phyloP scores from a whole-genome alignment of 2,113 vertebrate species.

The Agapornis roseicollis region DNA sequence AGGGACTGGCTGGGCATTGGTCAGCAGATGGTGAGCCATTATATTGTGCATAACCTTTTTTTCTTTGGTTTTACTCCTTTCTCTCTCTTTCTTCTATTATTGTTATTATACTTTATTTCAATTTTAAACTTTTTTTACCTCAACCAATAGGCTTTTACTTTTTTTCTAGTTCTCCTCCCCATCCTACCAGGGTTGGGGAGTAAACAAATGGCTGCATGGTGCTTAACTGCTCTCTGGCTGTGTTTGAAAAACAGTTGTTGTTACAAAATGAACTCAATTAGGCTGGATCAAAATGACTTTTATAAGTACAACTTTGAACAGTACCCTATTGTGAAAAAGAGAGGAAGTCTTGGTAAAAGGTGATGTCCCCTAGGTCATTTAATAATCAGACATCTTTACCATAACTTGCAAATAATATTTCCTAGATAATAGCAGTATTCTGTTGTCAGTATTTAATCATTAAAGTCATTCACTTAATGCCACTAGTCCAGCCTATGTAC shows the following conservation, averaged over 20 bases:
- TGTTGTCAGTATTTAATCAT: not conserved
- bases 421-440: not conserved
- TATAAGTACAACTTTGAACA: not conserved
- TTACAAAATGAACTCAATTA: not conserved
- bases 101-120: not conserved
- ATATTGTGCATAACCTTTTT: not conserved
- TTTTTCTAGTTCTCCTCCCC: not conserved
- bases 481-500: not conserved
- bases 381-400: not conserved
- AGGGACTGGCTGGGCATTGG: not conserved
- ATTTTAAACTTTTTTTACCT: not conserved
- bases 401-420: not conserved
- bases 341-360: not conserved
- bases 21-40: not conserved
- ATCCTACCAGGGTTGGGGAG: not conserved
- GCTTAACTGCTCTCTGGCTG: not conserved
- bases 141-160: not conserved
- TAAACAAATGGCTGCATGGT: not conserved
- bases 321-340: not conserved
- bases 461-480: not conserved
- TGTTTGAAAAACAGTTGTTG: not conserved
- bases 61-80: not conserved
- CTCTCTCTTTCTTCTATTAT: not conserved
- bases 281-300: rapidly evolving
- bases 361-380: not conserved